Percentiles rank a stretch among this genome's conserved stretches.
These are phyloP conservation scores for Cygnus olor DNA, from an alignment of 2,797 vertebrate species.

Conservation along the genomic window DNA sequence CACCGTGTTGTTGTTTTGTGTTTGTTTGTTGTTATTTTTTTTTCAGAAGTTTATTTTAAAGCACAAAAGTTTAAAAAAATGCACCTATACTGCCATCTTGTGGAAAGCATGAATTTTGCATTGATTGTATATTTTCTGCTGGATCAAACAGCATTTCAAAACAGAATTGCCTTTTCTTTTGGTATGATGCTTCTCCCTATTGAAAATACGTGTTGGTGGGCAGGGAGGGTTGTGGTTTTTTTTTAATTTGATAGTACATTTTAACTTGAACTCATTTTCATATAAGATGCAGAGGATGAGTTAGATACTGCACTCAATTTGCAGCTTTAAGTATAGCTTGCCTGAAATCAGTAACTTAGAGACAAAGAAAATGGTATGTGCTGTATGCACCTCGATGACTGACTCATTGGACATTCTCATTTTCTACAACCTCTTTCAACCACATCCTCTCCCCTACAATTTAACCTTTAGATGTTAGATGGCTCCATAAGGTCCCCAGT, in stretches of 20 bases:
- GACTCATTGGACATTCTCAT: background rate
- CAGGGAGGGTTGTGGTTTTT: no score
- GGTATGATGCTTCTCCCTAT: background rate
- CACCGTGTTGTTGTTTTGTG: background rate
- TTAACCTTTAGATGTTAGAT: background rate
- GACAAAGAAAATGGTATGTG: fast-evolving
- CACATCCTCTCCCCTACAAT: background rate
- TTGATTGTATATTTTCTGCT: background rate
- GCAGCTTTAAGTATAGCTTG: background rate
- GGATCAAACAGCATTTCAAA: background rate
- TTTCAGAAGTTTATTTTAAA: background rate
- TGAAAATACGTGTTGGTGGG: background rate
- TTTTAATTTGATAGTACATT: background rate
- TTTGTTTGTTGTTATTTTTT: background rate
- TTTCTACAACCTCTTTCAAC: background rate
- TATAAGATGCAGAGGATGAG: background rate
- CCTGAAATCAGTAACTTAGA: background rate
- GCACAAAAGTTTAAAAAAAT: background rate
- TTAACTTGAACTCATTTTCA: background rate
- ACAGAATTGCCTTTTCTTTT: background rate
- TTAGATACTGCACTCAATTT: background rate
- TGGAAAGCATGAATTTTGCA: background rate
- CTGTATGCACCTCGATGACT: background rate
- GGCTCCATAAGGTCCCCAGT: background rate
- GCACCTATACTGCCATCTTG: slow-evolving; percentile 34